These are phyloP conservation scores for Reinhardtius hippoglossoides DNA, from an alignment of 2,113 vertebrate species.

Conservation along the genomic window DNA sequence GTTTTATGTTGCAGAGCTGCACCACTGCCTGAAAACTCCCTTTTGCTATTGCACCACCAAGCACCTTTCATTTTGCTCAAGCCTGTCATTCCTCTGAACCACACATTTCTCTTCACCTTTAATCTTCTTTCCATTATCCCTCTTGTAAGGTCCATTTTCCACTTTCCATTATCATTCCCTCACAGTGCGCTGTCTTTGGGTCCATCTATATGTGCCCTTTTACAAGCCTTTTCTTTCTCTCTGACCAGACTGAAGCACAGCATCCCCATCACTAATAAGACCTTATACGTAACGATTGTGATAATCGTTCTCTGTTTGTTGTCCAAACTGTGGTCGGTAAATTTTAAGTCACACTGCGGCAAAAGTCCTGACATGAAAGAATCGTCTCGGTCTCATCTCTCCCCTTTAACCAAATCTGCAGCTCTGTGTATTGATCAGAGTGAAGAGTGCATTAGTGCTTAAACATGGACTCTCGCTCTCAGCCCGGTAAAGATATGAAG, in stretches of 20 bases:
- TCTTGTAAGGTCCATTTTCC: slow-evolving; percentile 64
- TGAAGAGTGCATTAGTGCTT: slow-evolving; percentile 58
- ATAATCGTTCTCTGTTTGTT: slow-evolving; percentile 4
- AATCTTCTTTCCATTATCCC: slow-evolving; percentile 75
- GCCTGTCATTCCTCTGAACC: slow-evolving; percentile 35
- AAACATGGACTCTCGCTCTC: slow-evolving; percentile 55
- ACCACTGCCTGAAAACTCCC: slow-evolving; percentile 12
- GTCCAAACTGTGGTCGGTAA: neutral
- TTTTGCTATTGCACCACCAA: slow-evolving; percentile 16
- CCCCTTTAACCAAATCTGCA: slow-evolving; percentile 45
- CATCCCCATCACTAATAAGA: slow-evolving; percentile 10
- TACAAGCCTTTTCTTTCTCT: slow-evolving; percentile 21
- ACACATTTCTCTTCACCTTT: slow-evolving; percentile 49
- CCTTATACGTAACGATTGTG: slow-evolving; percentile 5
- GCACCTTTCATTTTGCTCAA: slow-evolving; percentile 24
- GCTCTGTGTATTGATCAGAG: slow-evolving; percentile 60
- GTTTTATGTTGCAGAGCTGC: slow-evolving; percentile 14
- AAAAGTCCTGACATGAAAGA: slow-evolving; percentile 34
- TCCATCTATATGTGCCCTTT: slow-evolving; percentile 31
- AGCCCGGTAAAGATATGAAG: slow-evolving; percentile 62
- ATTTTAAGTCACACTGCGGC: slow-evolving; percentile 1
- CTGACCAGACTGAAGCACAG: slow-evolving; percentile 39
- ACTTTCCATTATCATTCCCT: slow-evolving; percentile 74
- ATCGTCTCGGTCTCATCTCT: neutral
- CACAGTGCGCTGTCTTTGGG: slow-evolving; percentile 45